A percentile compares a stretch with the other conserved stretches of the same genome.
phyloP scores from a whole-genome alignment of 2,113 vertebrate genomes.

The Gavia stellata region DNA sequence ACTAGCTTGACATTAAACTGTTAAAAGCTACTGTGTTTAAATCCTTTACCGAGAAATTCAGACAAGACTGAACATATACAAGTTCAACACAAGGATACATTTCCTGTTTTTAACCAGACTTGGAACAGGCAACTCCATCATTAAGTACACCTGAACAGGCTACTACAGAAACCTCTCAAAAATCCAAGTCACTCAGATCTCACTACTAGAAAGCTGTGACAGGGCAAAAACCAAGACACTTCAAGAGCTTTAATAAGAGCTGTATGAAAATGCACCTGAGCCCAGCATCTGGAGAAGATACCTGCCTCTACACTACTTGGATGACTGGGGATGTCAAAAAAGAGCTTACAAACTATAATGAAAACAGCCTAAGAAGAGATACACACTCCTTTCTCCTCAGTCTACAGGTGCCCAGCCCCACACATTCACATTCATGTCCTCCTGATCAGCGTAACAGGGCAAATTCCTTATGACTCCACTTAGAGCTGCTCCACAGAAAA shows the following conservation, averaged over 20 bases:
- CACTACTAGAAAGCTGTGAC: background rate
- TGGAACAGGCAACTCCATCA: background rate
- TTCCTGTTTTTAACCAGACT: background rate
- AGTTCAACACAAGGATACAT: background rate
- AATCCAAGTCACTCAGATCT: background rate
- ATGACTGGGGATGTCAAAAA: rapidly evolving
- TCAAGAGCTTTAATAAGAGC: background rate
- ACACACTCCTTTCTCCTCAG: background rate
- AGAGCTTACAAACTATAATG: rapidly evolving
- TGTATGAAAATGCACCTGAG: background rate
- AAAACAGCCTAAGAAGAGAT: background rate
- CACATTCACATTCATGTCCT: rapidly evolving
- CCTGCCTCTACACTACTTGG: rapidly evolving
- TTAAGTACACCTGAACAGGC: background rate
- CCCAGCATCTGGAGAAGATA: background rate
- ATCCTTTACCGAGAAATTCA: background rate
- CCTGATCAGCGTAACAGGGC: background rate
- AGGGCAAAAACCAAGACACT: background rate
- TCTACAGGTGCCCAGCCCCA: background rate
- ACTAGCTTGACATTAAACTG: background rate
- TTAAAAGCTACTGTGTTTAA: background rate
- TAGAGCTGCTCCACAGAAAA: background rate
- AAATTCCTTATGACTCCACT: background rate
- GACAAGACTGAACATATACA: rapidly evolving
- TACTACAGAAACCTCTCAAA: background rate